Base-by-base conservation (phyloP, 2,797 vertebrate species). In the Mastacembelus armatus region DNA sequence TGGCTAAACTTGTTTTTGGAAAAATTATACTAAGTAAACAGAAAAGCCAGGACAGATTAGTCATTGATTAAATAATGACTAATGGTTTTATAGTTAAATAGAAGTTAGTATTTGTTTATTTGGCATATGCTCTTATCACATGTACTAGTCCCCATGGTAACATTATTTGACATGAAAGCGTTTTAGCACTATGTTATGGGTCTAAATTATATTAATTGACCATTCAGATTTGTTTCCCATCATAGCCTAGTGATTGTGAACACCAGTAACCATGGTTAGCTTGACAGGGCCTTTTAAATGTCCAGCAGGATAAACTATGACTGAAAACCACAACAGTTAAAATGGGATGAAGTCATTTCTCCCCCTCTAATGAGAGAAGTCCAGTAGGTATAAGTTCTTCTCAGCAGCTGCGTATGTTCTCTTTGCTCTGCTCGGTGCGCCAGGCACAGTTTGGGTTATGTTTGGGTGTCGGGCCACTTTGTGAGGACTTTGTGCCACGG, bases 371-470 rank as follows among this genome's bases (percentile, higher is more conserved):
- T 60, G n/a, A 65, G 58, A 86, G 71, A 63, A 45, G 57, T 58
- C 38, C 63, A 70, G 48, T 51, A 21, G 67, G 59, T 49, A 54
- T 60, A 24, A 58, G 74, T 66, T 36, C 71, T 79, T 76, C 69
- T 60, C 63, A 76, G 71, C 55, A 87, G 71, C 87, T 90, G 85
- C 86, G 83, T 69, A 58, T 47, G 30, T 36, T 32, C 65, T 35
- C 66, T 66, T 60, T 38, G 64, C 61, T 54, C 15, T 14, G 39
- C 74, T 73, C 16, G 8, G 39, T 62, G 55, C 47, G 15, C 74
- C 64, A 35, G 24, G 76, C 64, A 84, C 72, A 76, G 48, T 72
- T 39, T 56, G 52, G 49, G 33, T 45, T 78, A 63, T 81, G 83
- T 85, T 79, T 65, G 66, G 67, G 65, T 79, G 58, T 39, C 18